Conservation (phyloP, 2,888 invertebrate genomes). For the Aproaerema taeniolella region DNA sequence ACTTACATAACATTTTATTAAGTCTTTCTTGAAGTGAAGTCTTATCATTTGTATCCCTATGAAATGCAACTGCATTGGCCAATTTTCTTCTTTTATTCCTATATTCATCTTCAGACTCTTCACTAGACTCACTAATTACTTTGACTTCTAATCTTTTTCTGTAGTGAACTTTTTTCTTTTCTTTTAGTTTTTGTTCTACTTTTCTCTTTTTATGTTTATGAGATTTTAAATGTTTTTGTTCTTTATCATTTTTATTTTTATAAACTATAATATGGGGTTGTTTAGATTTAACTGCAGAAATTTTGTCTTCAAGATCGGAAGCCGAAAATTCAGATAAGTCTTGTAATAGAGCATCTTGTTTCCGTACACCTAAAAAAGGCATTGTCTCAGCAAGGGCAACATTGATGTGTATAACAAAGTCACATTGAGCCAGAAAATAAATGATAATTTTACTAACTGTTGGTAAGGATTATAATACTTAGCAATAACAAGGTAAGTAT, state of each 20-base stretch:
- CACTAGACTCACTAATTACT: slow-evolving; percentile 50
- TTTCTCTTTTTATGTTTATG: slow-evolving; percentile 42
- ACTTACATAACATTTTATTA: slow-evolving; percentile 52
- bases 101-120: slow-evolving; percentile 64
- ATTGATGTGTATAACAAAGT: no score
- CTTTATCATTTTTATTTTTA: slow-evolving; percentile 24
- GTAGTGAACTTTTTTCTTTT: slow-evolving; percentile 35
- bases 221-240: slow-evolving; percentile 34
- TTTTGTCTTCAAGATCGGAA: slow-evolving; percentile 44
- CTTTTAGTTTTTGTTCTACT: no score
- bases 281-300: slow-evolving; percentile 22
- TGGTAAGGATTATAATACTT: no score
- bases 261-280: slow-evolving; percentile 13
- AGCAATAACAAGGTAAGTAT: no score
- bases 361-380: slow-evolving; percentile 35
- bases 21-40: slow-evolving; percentile 57
- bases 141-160: slow-evolving; percentile 36
- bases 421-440: no score
- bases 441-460: no score
- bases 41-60: slow-evolving; percentile 46
- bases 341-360: slow-evolving; percentile 30
- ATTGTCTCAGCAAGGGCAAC: no score
- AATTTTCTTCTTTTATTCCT: slow-evolving; percentile 66
- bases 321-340: slow-evolving; percentile 55
- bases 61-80: slow-evolving; percentile 73